Conservation (phyloP, 2,888 invertebrate species). For the Saturnia pavonia region DNA sequence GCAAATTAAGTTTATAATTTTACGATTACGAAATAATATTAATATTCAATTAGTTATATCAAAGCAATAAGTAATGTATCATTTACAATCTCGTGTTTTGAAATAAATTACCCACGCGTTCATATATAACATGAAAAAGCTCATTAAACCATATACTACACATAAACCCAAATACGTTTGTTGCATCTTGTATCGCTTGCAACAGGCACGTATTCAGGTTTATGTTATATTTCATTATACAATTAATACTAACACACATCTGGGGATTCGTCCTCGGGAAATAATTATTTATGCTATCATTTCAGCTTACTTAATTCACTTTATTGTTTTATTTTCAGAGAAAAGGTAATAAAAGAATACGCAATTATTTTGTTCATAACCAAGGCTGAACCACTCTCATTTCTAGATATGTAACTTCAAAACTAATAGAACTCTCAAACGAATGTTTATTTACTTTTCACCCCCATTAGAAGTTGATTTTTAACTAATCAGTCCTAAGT, state of each 20-base stretch:
- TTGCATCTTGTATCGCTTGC: slow-evolving; percentile 54
- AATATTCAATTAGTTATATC: slow-evolving; percentile 19
- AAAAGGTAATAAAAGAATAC: background rate
- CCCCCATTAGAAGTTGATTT: background rate
- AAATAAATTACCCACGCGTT: slow-evolving; percentile 14
- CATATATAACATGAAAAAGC: slow-evolving; percentile 44
- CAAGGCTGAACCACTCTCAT: background rate
- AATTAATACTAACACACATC: background rate
- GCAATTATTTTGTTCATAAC: background rate
- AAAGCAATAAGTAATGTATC: slow-evolving; percentile 18
- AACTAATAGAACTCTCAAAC: background rate
- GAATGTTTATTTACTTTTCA: background rate
- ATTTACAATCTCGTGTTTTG: slow-evolving; percentile 17
- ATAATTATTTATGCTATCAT: background rate
- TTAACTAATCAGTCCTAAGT: background rate
- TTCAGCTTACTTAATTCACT: background rate
- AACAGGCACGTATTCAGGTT: slow-evolving; percentile 6
- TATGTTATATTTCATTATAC: background rate
- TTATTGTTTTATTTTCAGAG: background rate
- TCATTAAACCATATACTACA: slow-evolving; percentile 48
- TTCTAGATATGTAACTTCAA: background rate
- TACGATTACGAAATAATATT: background rate
- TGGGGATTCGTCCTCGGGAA: background rate
- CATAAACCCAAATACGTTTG: slow-evolving; percentile 58
- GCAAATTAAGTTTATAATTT: background rate